Conservation (phyloP, 2,797 vertebrate genomes). For the Trematomus bernacchii region DNA sequence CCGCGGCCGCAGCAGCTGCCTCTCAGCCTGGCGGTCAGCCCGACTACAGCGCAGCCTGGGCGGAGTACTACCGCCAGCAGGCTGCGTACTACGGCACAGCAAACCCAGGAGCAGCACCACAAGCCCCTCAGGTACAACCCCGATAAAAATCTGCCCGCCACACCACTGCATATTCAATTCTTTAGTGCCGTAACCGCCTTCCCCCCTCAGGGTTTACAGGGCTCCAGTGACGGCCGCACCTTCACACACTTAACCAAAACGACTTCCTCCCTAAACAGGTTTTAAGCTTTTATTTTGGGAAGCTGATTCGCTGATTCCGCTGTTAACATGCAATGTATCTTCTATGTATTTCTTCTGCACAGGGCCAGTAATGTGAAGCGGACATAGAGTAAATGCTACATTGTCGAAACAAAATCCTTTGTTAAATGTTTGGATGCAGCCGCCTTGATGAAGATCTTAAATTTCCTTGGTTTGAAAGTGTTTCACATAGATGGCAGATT, state of each 20-base stretch:
- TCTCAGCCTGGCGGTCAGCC: conserved; percentile 94
- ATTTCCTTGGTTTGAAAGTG: conserved; percentile 97
- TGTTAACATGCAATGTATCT: conserved; percentile 99
- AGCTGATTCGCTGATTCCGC: conserved; percentile 92
- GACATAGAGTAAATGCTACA: conserved; percentile 99
- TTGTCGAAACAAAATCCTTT: conserved; percentile 99
- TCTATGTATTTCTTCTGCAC: conserved; percentile 99
- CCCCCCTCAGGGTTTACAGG: conserved; percentile 85
- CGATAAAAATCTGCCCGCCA: conserved; percentile 66
- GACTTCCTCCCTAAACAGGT: conserved; percentile 77
- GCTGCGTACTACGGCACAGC: conserved; percentile 97
- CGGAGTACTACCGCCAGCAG: conserved; percentile 98
- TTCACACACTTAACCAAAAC: conserved; percentile 72
- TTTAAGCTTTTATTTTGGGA: conserved; percentile 87
- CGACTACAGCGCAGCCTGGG: conserved; percentile 98
- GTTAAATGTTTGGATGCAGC: conserved; percentile 99
- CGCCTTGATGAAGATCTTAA: conserved; percentile 99
- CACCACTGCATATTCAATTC: conserved; percentile 70
- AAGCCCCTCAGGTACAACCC: conserved; percentile 89
- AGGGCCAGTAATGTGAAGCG: conserved; percentile 99
- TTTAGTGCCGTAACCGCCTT: conserved; percentile 64
- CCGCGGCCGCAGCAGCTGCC: conserved; percentile 78
- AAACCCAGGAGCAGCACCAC: conserved; percentile 96
- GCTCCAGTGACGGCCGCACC: conserved; percentile 84
- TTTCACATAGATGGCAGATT: conserved; percentile 91